Evolutionary conservation across 2,113 vertebrate genomes (phyloP).

Genomic region (Ictalurus punctatus): DNA sequence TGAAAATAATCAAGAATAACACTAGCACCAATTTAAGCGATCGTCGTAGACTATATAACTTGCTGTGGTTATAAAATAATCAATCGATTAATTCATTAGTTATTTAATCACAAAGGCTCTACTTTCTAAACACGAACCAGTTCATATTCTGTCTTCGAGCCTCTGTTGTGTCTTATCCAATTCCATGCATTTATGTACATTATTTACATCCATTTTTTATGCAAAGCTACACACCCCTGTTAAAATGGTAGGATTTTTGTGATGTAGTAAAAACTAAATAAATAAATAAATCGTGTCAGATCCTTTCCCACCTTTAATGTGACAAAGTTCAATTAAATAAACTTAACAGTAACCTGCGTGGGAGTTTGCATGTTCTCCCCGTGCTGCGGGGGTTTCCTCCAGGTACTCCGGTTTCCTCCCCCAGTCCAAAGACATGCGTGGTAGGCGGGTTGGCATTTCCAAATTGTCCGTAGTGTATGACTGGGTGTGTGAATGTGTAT

Average conservation of each 20-base stretch:
- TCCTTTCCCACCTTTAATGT: not conserved
- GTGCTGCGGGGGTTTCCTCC: too few relatives aligned
- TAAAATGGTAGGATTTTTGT: not conserved
- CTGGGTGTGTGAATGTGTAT: too few relatives aligned
- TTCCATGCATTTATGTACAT: not conserved
- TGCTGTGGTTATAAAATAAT: not conserved
- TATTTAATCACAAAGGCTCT: not conserved
- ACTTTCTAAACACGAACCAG: not conserved
- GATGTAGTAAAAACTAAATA: not conserved
- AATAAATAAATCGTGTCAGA: not conserved
- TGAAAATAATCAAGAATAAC: not conserved
- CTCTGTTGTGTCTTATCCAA: not conserved
- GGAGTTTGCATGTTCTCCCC: too few relatives aligned
- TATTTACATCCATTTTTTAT: not conserved
- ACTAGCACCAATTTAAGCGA: not conserved
- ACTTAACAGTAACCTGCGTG: too few relatives aligned
- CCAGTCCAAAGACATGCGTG: too few relatives aligned
- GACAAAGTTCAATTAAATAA: too few relatives aligned
- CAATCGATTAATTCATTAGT: too few relatives aligned
- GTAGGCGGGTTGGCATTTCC: too few relatives aligned
- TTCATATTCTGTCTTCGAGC: not conserved
- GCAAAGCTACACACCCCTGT: not conserved
- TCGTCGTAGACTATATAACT: not conserved
- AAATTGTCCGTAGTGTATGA: too few relatives aligned
- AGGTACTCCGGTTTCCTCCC: too few relatives aligned